Evolutionary conservation across 2,888 invertebrate genomes (phyloP).

Genomic region (Dynastes grantii): DNA sequence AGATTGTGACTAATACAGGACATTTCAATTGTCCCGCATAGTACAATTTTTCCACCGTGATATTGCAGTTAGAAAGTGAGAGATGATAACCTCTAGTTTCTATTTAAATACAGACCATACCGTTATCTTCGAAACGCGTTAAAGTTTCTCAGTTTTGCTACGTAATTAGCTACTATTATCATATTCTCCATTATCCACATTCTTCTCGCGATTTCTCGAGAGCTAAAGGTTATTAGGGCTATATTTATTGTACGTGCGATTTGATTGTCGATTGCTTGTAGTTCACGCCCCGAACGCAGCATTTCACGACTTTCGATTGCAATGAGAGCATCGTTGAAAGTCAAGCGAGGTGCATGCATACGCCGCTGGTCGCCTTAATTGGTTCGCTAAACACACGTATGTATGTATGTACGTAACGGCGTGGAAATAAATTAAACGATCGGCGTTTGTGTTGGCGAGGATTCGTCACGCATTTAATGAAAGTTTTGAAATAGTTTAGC

Average conservation of each 20-base stretch:
- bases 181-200: background rate
- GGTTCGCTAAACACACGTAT: background rate
- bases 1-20: no score
- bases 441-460: background rate
- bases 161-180: background rate
- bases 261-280: background rate
- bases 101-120: no score
- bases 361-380: background rate
- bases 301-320: constrained; percentile 48
- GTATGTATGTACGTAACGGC: background rate
- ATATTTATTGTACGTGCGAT: background rate
- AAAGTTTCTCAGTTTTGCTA: no score
- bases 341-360: constrained; percentile 3
- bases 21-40: no score
- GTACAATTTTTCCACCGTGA: no score
- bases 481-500: constrained; percentile 21
- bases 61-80: no score
- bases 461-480: background rate
- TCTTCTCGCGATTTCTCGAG: constrained; percentile 23
- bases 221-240: constrained; percentile 27
- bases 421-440: background rate
- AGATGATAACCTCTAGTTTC: no score
- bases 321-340: constrained; percentile 48
- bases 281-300: constrained; percentile 28
- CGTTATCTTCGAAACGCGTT: no score